These are phyloP conservation scores for Cylindroiulus punctatus DNA, from an alignment of 2,888 invertebrate genomes.

Conservation along the genomic window DNA sequence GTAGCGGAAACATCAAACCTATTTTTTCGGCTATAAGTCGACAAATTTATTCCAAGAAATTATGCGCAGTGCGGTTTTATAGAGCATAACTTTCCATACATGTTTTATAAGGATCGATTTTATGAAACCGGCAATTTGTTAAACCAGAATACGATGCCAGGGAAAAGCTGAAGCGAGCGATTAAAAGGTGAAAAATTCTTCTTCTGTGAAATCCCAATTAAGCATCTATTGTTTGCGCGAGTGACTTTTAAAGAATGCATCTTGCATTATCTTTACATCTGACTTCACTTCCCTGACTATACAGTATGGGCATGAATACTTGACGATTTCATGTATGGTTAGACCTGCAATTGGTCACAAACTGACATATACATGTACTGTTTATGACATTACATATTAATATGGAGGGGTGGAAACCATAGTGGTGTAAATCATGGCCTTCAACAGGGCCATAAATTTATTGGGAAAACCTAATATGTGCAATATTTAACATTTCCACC, in stretches of 20 bases:
- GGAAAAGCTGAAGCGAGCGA: not conserved
- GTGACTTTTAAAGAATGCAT: not conserved
- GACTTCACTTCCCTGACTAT: no score
- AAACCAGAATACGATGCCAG: not conserved
- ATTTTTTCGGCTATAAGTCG: not conserved
- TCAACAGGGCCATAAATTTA: no score
- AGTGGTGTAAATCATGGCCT: no score
- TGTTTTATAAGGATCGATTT: not conserved
- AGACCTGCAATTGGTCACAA: no score
- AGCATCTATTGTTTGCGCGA: not conserved
- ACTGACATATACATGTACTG: no score
- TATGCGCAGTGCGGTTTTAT: not conserved
- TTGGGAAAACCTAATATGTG: no score
- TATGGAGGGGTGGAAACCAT: no score
- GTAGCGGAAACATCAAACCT: not conserved
- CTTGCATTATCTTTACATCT: not conserved
- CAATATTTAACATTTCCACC: no score
- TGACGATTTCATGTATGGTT: no score
- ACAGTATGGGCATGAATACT: no score
- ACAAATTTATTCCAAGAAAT: not conserved
- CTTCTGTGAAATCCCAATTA: constrained; percentile 27
- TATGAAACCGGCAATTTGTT: constrained; percentile 11
- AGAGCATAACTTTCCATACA: not conserved
- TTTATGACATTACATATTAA: no score
- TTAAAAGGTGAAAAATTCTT: not conserved